Evolutionary conservation across 2,888 invertebrate species (phyloP).

Genomic region (Cryptocephalus moraei): DNA sequence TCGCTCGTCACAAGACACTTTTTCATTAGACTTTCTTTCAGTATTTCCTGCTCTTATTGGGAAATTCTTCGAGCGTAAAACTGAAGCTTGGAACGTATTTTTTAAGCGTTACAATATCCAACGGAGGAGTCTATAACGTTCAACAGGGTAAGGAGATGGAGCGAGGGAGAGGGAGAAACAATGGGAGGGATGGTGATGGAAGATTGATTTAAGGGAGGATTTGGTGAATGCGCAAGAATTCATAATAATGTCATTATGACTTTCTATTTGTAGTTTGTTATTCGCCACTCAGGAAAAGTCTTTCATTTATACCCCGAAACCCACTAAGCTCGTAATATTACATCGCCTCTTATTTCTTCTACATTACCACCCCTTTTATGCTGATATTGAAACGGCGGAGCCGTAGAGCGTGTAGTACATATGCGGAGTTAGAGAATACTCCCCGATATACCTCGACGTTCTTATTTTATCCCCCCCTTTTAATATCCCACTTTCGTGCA

Average conservation of each 20-base stretch:
- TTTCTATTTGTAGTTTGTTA: too few relatives aligned
- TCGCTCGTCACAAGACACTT: too few relatives aligned
- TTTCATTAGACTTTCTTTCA: too few relatives aligned
- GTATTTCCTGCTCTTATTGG: conserved; percentile 5
- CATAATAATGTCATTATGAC: too few relatives aligned
- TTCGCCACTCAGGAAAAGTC: too few relatives aligned
- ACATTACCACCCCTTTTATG: conserved; percentile 4
- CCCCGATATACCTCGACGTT: neutral
- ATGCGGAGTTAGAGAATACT: neutral
- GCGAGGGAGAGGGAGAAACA: neutral
- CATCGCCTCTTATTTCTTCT: conserved; percentile 1
- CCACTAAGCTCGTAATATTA: neutral
- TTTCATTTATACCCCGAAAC: neutral
- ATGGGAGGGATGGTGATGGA: too few relatives aligned
- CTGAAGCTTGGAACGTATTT: conserved; percentile 24
- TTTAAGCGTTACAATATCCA: conserved; percentile 27
- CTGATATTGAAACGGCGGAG: conserved; percentile 1
- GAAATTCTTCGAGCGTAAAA: conserved; percentile 29
- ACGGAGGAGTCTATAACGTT: conserved; percentile 16
- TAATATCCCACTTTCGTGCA: conserved; percentile 6
- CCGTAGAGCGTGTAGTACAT: neutral
- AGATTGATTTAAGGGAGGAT: too few relatives aligned
- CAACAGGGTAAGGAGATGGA: conserved; percentile 19
- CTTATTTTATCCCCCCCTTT: conserved; percentile 5
- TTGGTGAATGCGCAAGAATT: too few relatives aligned